Conservation (phyloP, 2,113 vertebrate genomes). For the Pelecanus crispus region DNA sequence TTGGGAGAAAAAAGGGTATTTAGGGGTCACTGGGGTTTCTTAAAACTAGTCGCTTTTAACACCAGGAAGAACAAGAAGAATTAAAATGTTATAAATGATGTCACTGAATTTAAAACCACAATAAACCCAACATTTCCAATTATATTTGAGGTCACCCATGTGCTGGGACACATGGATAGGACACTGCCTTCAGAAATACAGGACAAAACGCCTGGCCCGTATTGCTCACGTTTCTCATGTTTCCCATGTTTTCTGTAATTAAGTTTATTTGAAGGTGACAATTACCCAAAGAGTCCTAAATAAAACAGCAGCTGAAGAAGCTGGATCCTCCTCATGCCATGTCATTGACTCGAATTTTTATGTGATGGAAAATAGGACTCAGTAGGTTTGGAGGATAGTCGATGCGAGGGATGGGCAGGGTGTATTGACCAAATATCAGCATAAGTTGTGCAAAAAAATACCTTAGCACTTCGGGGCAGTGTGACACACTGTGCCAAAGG, state of each 20-base stretch:
- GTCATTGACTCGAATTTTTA: neutral
- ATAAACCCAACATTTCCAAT: neutral
- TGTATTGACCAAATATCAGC: neutral
- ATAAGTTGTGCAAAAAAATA: neutral
- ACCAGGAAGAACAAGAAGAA: neutral
- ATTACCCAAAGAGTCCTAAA: neutral
- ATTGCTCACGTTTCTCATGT: neutral
- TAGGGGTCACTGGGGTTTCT: neutral
- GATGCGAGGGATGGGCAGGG: neutral
- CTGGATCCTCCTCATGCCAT: neutral
- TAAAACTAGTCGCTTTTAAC: neutral
- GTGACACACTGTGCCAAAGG: neutral
- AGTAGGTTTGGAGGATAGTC: neutral
- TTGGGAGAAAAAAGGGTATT: constrained; percentile 48
- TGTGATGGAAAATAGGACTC: rapidly evolving
- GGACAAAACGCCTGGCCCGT: rapidly evolving
- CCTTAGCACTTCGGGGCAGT: too few relatives aligned
- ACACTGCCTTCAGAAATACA: neutral
- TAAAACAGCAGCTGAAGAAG: neutral
- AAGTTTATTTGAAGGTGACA: neutral
- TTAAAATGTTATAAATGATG: neutral
- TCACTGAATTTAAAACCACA: neutral
- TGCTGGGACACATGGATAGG: rapidly evolving
- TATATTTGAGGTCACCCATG: neutral
- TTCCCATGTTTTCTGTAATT: neutral